Base-by-base conservation (phyloP, 1,140 invertebrate genomes). In the Spodoptera litura region DNA sequence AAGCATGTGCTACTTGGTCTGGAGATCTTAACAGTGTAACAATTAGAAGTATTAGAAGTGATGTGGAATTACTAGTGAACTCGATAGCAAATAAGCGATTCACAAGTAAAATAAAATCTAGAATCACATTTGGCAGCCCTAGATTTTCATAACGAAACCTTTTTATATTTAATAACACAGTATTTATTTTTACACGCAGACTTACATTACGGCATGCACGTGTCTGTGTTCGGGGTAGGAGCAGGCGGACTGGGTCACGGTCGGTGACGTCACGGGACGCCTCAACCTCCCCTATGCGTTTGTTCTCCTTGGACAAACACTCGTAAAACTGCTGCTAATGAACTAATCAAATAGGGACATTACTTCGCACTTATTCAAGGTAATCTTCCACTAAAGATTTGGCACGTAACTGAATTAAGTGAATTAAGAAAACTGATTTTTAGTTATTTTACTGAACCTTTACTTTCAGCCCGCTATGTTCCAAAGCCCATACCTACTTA, bases 261-360 rank as follows among this genome's bases (percentile, higher is more conserved):
- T 70, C 66, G 49, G 11, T 52, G 66, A 70, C 66, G 66, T 31
- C 66, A 70, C 66, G 49, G 25, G 49, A 27, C 49, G 51, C 25
- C 49, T 11, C 66, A 70, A 5, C 66, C 64, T 68, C 66, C 25
- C 64, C 6, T 35, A 52, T 53, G 49, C 64, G 49, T 20, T 49
- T 68, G 11, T 68, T 68, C 35, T 38, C 61, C 61, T 68, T 51
- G 49, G 38, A 12, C 66, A 70, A 70, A 70, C 49, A 70, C 27
- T 70, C 66, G 49, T 70, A 70, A 53, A 51, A 70, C 4, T 27
- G 25, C 15, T 27, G n/a, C 38, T 66, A 49, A 49, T 12, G 20
- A 51, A 51, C 38, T 25, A 68, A 68, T 52, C 15, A 68, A 68
- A 13, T 51, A 64, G 56, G 27, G 8, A 27, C 6, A 58, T 27